These are phyloP conservation scores for Teleopsis dalmanni DNA, from an alignment of 1,140 invertebrate species.

Conservation along the genomic window DNA sequence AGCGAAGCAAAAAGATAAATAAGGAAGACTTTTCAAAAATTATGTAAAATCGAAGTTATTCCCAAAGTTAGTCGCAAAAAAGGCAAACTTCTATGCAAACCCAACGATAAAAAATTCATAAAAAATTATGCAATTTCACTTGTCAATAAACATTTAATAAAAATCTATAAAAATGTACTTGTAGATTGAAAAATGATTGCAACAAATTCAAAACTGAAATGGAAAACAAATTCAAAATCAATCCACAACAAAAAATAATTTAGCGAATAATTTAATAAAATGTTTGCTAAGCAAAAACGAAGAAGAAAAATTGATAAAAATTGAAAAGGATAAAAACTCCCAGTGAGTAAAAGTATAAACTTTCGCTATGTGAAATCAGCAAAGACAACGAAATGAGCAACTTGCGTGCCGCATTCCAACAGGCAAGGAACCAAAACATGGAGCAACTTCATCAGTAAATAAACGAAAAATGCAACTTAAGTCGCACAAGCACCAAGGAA, in stretches of 20 bases:
- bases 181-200: too few relatives aligned
- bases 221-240: constrained; percentile 1
- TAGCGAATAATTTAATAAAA: constrained; percentile 44
- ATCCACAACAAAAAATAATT: constrained; percentile 15
- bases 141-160: too few relatives aligned
- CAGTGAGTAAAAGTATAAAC: constrained; percentile 17
- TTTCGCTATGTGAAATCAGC: neutral
- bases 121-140: too few relatives aligned
- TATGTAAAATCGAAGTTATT: too few relatives aligned
- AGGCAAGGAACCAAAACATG: neutral
- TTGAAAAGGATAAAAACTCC: neutral
- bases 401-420: neutral
- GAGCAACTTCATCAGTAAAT: constrained; percentile 4
- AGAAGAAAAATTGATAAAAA: too few relatives aligned
- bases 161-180: too few relatives aligned
- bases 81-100: too few relatives aligned
- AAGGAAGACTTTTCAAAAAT: too few relatives aligned
- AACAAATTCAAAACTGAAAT: constrained; percentile 5
- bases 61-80: too few relatives aligned
- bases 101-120: too few relatives aligned
- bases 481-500: too few relatives aligned
- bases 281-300: constrained; percentile 23
- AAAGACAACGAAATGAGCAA: neutral
- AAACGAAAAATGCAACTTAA: constrained; percentile 8
- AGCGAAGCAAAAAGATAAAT: too few relatives aligned